Base-by-base conservation (phyloP, 2,797 vertebrate species). In the Arctocebus calabarensis region DNA sequence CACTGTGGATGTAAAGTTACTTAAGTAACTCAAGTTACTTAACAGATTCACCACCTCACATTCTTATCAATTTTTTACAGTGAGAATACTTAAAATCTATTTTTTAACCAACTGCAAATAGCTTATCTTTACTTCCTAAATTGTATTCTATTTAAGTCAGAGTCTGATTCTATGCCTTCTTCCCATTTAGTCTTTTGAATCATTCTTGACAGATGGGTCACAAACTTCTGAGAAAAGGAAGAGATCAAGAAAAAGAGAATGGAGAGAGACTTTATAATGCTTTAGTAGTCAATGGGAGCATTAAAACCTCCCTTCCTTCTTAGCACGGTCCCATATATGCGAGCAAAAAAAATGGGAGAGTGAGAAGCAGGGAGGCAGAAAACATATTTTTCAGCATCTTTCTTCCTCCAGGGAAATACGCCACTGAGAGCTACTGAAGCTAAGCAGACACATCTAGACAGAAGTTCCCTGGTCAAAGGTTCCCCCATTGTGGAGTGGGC, bases 331-430 rank as follows among this genome's bases (percentile, higher is more conserved):
- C 48, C 34, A 32, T 6, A 52, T 34, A 68, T 59, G 68, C 48
- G 68, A n/a, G 23, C 68, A 92, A 43, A 74, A n/a, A 1, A 68
- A 5, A 7, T 7, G 79, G 75, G 23, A 83, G n/a, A 64, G 48
- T 78, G 17, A 91, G 82, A 94, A 71, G 43, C 68, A 91, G 73
- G 90, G 55, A 84, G 45, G 57, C 34, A 89, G 10, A 79, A 75
- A 91, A 95, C 25, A 23, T 34, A 73, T 66, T 74, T 91, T 84
- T 86, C 55, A 84, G 57, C 16, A 78, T 57, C 57, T 70, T 71
- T 90, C 74, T 86, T 89, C 61, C 37, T 90, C 75, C 43, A 81
- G n/a, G 77, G 82, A 93, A 94, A 84, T 84, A 77, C 20, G 45
- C 29, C 84, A 29, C 45, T 70, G 23, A 23, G 7, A 27, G 23